phyloP scores from a whole-genome alignment of 2,888 invertebrate genomes.

The Yponomeuta plumbellus region DNA sequence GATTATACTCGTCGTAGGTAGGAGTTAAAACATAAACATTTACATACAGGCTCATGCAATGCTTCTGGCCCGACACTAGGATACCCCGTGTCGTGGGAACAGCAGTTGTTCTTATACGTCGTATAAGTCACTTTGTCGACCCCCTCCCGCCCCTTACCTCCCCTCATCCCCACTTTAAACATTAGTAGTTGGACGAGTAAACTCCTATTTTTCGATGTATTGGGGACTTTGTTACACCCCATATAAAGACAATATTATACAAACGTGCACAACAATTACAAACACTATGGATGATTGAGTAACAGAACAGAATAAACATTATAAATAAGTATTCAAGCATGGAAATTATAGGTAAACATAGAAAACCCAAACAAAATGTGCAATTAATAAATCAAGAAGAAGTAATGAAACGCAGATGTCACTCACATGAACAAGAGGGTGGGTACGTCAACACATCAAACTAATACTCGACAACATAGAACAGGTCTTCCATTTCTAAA shows the following conservation, averaged over 20 bases:
- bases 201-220: neutral
- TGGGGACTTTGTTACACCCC: neutral
- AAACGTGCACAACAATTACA: neutral
- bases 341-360: neutral
- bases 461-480: conserved; percentile 30
- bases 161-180: too few species aligned
- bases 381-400: neutral
- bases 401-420: neutral
- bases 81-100: too few species aligned
- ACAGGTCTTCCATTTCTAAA: conserved; percentile 54
- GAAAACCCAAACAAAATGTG: neutral
- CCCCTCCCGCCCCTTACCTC: too few species aligned
- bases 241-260: neutral
- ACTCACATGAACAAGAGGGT: conserved; percentile 2
- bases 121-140: too few species aligned
- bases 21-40: too few species aligned
- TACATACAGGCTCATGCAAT: too few species aligned
- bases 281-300: neutral
- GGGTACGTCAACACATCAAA: conserved; percentile 4
- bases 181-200: too few species aligned
- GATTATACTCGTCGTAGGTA: too few species aligned
- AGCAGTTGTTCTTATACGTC: too few species aligned
- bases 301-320: neutral
- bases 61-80: too few species aligned
- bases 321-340: neutral